These are phyloP conservation scores for Ashinkailepas kermadecensis DNA, from an alignment of 2,888 invertebrate species.

Conservation along the genomic window DNA sequence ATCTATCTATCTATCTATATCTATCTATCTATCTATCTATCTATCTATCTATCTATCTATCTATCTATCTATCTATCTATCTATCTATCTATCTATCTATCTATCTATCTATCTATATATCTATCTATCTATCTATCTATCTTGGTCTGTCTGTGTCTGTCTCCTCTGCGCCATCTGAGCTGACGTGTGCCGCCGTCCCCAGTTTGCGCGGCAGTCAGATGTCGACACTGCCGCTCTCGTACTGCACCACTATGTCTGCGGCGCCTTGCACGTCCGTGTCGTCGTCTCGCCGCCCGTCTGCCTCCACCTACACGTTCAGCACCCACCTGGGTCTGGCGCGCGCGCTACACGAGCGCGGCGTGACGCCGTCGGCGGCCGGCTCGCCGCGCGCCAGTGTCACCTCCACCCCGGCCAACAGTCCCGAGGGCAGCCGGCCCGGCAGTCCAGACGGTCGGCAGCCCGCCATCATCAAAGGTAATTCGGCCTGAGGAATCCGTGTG, in stretches of 20 bases:
- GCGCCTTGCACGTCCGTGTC: constrained; percentile 42
- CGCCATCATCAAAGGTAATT: neutral
- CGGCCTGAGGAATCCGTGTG: too few species aligned
- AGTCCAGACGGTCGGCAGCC: constrained; percentile 29
- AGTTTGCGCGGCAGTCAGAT: constrained; percentile 22
- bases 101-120: too few species aligned
- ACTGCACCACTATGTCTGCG: constrained; percentile 34
- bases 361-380: constrained; percentile 37
- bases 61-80: too few species aligned
- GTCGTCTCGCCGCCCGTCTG: constrained; percentile 38
- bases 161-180: neutral
- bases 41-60: too few species aligned
- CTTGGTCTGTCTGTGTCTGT: too few species aligned
- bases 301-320: constrained; percentile 65
- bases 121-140: too few species aligned
- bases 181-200: neutral
- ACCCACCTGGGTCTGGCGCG: constrained; percentile 66
- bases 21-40: too few species aligned
- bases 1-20: too few species aligned
- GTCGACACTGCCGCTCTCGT: constrained; percentile 24
- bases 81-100: too few species aligned
- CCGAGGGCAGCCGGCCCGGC: constrained; percentile 53
- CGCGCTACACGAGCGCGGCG: constrained; percentile 68
- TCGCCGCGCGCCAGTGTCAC: constrained; percentile 50
- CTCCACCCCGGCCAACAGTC: constrained; percentile 81